phyloP scores from a whole-genome alignment of 35 echinoderm and acorn worm species.

The Apostichopus californicus region DNA sequence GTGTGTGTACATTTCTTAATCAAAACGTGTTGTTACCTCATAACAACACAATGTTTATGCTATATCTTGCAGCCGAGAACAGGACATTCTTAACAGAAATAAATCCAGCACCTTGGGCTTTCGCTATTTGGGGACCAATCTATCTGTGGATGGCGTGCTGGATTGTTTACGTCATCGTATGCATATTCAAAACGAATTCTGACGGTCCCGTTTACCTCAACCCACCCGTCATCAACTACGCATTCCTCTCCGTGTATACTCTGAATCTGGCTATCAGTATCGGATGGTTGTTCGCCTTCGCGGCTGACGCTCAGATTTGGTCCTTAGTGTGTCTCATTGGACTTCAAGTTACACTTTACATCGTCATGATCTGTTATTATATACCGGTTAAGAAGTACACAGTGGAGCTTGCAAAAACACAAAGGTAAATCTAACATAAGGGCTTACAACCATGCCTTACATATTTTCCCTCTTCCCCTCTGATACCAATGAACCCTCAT shows the following conservation, averaged over 20 bases:
- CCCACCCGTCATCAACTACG: constrained; percentile 62
- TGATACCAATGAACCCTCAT: too few species aligned
- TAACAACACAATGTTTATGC: neutral
- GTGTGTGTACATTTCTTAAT: neutral
- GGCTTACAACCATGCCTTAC: too few species aligned
- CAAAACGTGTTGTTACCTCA: neutral
- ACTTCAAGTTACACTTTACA: constrained; percentile 14
- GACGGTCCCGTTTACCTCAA: constrained; percentile 70
- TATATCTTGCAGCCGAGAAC: constrained; percentile 22
- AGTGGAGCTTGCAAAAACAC: constrained; percentile 13
- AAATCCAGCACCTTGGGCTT: constrained; percentile 80
- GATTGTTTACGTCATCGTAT: constrained; percentile 62
- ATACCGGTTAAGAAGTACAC: constrained; percentile 20
- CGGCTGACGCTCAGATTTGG: constrained; percentile 23
- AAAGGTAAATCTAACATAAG: neutral
- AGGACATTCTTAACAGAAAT: constrained; percentile 39
- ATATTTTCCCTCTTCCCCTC: too few species aligned
- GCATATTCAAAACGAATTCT: constrained; percentile 58
- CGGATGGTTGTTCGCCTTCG: constrained; percentile 64
- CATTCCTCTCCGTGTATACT: constrained; percentile 57
- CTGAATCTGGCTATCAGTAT: constrained; percentile 68
- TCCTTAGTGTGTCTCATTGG: neutral
- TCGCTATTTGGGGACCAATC: constrained; percentile 78
- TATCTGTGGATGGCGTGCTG: constrained; percentile 66
- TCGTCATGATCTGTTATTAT: constrained; percentile 15